phyloP scores from a whole-genome alignment of 1,140 invertebrate species.

The Sesamia nonagrioides region DNA sequence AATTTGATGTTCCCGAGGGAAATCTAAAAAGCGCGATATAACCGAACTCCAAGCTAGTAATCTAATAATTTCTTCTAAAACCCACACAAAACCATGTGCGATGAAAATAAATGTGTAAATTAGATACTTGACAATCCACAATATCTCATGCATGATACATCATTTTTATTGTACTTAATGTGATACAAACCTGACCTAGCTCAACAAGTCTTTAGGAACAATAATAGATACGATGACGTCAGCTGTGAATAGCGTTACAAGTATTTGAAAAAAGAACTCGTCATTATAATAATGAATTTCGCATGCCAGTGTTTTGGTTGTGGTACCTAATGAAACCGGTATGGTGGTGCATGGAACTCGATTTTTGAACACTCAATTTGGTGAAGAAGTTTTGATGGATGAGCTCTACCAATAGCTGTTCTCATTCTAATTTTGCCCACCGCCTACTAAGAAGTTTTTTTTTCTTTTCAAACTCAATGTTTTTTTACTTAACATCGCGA shows the following conservation, averaged over 20 bases:
- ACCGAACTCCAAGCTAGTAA: too few relatives aligned
- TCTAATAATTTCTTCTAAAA: background rate
- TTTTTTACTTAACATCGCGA: too few relatives aligned
- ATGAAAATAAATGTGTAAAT: conserved; percentile 16
- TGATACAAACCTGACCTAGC: conserved; percentile 28
- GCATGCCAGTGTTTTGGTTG: background rate
- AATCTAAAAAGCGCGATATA: too few relatives aligned
- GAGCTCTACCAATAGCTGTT: too few relatives aligned
- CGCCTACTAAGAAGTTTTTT: too few relatives aligned
- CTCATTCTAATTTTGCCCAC: too few relatives aligned
- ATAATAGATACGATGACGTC: conserved; percentile 36
- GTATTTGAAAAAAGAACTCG: background rate
- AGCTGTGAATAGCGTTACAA: background rate
- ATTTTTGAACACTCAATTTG: too few relatives aligned
- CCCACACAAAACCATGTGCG: background rate
- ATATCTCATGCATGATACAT: conserved; percentile 21
- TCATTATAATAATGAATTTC: background rate
- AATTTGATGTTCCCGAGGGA: too few relatives aligned
- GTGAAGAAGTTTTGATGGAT: too few relatives aligned
- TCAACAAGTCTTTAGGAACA: conserved; percentile 15
- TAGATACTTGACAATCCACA: background rate
- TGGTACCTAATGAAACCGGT: background rate
- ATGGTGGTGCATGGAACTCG: too few relatives aligned
- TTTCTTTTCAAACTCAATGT: too few relatives aligned
- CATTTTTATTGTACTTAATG: conserved; percentile 29